A percentile compares a stretch with the other conserved stretches of the same genome.
These are phyloP conservation scores for Botia kubotai DNA, from an alignment of 2,797 vertebrate species.

Conservation along the genomic window DNA sequence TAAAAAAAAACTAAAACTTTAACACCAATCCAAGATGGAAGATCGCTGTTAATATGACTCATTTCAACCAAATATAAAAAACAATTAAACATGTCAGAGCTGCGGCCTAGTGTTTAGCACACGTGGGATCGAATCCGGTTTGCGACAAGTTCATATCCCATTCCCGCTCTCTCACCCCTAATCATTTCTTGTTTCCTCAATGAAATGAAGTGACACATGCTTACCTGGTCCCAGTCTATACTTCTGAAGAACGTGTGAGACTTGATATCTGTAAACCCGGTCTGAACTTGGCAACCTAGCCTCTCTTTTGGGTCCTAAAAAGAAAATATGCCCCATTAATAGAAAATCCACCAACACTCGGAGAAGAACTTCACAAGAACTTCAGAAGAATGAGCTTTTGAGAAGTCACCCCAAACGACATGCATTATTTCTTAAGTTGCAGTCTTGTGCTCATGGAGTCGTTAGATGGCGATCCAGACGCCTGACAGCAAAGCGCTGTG, in stretches of 20 bases:
- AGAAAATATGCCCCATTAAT: constrained; percentile 52
- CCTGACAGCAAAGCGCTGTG: background rate
- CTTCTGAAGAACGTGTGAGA: constrained; percentile 97
- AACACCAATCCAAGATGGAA: background rate
- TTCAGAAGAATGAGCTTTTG: background rate
- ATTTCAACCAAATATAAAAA: background rate
- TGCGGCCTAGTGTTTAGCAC: too few relatives aligned
- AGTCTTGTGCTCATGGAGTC: background rate
- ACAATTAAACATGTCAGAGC: background rate
- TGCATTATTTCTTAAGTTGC: background rate
- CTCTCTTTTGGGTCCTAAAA: constrained; percentile 96
- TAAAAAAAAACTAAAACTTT: background rate
- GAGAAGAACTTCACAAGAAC: too few relatives aligned
- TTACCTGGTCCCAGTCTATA: constrained; percentile 98
- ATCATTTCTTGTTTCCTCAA: background rate
- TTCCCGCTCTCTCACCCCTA: background rate
- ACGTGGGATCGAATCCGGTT: background rate
- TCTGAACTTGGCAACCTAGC: constrained; percentile 93
- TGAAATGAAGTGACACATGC: background rate
- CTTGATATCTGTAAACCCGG: constrained; percentile 95
- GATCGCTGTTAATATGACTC: background rate
- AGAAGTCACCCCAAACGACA: background rate
- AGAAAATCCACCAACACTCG: constrained; percentile 6
- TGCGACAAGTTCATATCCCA: background rate
- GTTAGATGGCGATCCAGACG: background rate